Conservation (phyloP, 2,888 invertebrate species). For the Aphodius granarius region DNA sequence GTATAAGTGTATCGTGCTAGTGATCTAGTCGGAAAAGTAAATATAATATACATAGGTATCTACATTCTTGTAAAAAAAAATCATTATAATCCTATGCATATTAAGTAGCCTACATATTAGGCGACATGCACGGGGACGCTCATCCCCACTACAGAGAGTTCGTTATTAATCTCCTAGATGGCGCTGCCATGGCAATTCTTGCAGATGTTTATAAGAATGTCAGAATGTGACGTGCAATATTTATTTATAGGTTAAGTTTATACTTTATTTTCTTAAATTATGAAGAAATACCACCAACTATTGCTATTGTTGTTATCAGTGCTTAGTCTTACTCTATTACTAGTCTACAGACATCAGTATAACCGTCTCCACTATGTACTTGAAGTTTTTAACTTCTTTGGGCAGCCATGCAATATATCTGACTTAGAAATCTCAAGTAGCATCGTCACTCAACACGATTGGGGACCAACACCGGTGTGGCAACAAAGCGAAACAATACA, state of each 20-base stretch:
- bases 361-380: conserved; percentile 80
- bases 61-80: too few relatives aligned
- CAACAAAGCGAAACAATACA: conserved; percentile 66
- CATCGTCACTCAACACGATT: conserved; percentile 59
- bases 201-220: neutral
- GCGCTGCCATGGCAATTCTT: neutral
- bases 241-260: neutral
- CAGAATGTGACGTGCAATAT: neutral
- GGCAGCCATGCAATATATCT: conserved; percentile 62
- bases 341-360: conserved; percentile 86
- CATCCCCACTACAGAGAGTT: too few relatives aligned
- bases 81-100: too few relatives aligned
- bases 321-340: conserved; percentile 71
- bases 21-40: too few relatives aligned
- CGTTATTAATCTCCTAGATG: conserved; percentile 9
- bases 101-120: too few relatives aligned
- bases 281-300: conserved; percentile 86
- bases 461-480: conserved; percentile 69
- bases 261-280: conserved; percentile 47
- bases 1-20: too few relatives aligned
- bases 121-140: too few relatives aligned
- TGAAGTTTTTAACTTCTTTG: conserved; percentile 85
- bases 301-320: conserved; percentile 70
- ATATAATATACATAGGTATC: too few relatives aligned
- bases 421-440: conserved; percentile 51